Conservation (phyloP, 2,888 invertebrate genomes). For the Ormyrus thymus region DNA sequence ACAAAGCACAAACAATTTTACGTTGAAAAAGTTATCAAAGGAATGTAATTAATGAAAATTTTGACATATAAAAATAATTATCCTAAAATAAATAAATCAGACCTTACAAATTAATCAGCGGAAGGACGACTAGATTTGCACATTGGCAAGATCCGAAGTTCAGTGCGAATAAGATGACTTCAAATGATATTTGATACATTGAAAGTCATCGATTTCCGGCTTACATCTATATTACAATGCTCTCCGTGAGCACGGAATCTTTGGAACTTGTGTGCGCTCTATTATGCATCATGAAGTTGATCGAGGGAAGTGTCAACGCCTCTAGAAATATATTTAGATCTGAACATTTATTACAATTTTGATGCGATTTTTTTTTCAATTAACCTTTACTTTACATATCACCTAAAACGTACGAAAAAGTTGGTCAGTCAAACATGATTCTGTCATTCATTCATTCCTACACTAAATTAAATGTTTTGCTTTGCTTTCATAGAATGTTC, state of each 20-base stretch:
- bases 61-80: constrained; percentile 6
- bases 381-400: no score
- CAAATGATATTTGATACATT: constrained; percentile 20
- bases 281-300: constrained; percentile 34
- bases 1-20: no score
- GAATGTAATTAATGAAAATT: neutral
- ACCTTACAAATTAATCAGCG: constrained; percentile 17
- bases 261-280: constrained; percentile 54
- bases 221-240: constrained; percentile 37
- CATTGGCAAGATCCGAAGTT: constrained; percentile 50
- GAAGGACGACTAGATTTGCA: constrained; percentile 52
- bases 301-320: constrained; percentile 39
- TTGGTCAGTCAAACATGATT: no score
- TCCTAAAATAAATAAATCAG: constrained; percentile 5
- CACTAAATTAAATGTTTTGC: no score
- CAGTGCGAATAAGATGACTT: constrained; percentile 30
- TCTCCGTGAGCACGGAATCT: constrained; percentile 42
- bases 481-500: constrained; percentile 23
- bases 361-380: no score
- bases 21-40: neutral
- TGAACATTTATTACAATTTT: constrained; percentile 27
- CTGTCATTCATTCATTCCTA: no score
- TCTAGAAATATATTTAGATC: constrained; percentile 30
- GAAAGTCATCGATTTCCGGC: constrained; percentile 37
- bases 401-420: no score